These are phyloP conservation scores for Thalassophryne amazonica DNA, from an alignment of 2,797 vertebrate genomes.

Conservation along the genomic window DNA sequence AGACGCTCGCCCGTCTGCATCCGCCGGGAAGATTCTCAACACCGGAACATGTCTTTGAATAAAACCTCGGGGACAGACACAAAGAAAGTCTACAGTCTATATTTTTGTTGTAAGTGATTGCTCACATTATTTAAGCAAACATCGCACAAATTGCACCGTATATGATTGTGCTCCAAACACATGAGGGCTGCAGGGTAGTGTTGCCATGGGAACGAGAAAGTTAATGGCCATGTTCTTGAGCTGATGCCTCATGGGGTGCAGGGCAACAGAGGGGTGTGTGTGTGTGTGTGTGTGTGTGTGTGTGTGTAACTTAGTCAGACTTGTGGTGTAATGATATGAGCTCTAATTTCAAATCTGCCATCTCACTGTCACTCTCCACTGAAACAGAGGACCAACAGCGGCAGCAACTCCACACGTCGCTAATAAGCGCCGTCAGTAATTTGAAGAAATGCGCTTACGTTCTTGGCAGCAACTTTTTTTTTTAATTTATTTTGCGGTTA, in stretches of 20 bases:
- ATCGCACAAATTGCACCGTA: not conserved
- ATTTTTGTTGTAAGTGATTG: no score
- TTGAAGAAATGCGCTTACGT: conserved; percentile 9
- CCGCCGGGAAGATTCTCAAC: no score
- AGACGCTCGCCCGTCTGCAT: no score
- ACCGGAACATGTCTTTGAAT: no score
- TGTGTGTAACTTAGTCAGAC: conserved; percentile 34
- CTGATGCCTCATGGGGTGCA: conserved; percentile 68
- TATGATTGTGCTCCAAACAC: conserved; percentile 36
- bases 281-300: conserved; percentile 5
- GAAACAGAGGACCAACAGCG: not conserved
- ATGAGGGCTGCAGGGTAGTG: conserved; percentile 67
- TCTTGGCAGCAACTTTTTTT: conserved; percentile 2
- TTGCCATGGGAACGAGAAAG: conserved; percentile 81
- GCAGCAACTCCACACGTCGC: not conserved
- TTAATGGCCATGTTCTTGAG: conserved; percentile 77
- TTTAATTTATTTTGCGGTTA: no score
- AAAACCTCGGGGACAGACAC: no score
- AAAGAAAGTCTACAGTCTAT: no score
- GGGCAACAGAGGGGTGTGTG: conserved; percentile 33
- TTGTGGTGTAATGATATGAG: conserved; percentile 46
- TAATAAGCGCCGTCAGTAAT: not conserved
- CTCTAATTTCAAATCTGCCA: conserved; percentile 35
- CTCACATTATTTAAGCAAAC: conserved; percentile 47
- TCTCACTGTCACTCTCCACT: conserved; percentile 6